These are phyloP conservation scores for Netelia fuscicornis DNA, from an alignment of 2,888 invertebrate genomes.

Conservation along the genomic window DNA sequence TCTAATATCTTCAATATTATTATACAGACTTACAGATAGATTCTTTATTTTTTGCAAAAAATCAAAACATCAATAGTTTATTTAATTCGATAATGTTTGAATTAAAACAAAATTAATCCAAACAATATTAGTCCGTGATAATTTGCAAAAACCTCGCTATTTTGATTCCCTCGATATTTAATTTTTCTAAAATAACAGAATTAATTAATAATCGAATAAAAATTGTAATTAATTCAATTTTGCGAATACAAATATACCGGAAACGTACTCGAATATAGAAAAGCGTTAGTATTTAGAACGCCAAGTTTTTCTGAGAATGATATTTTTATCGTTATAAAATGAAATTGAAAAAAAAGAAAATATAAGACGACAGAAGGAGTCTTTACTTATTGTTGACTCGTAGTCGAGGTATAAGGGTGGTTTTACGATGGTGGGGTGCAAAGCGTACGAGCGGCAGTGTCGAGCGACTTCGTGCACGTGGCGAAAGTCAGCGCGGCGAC, in stretches of 20 bases:
- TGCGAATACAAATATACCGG: too few species aligned
- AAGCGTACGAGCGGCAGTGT: constrained; percentile 29
- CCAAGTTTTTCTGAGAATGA: background rate
- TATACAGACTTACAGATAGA: too few species aligned
- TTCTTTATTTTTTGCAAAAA: background rate
- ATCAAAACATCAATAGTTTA: background rate
- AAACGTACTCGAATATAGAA: too few species aligned
- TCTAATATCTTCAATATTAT: too few species aligned
- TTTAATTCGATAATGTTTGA: background rate
- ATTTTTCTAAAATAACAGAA: background rate
- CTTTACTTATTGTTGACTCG: background rate
- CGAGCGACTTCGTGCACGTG: constrained; percentile 58
- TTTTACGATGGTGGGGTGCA: constrained; percentile 41
- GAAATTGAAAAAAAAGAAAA: background rate
- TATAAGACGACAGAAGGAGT: background rate
- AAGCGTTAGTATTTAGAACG: too few species aligned
- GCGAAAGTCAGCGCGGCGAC: constrained; percentile 52
- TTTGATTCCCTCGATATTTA: background rate
- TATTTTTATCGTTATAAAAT: background rate
- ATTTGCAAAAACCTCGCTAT: background rate
- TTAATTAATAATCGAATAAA: too few species aligned
- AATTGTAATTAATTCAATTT: background rate
- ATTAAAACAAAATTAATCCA: background rate
- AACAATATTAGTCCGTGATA: background rate
- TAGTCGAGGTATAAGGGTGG: background rate